Evolutionary conservation across 2,113 vertebrate genomes (phyloP).

Genomic region (Geothlypis trichas): DNA sequence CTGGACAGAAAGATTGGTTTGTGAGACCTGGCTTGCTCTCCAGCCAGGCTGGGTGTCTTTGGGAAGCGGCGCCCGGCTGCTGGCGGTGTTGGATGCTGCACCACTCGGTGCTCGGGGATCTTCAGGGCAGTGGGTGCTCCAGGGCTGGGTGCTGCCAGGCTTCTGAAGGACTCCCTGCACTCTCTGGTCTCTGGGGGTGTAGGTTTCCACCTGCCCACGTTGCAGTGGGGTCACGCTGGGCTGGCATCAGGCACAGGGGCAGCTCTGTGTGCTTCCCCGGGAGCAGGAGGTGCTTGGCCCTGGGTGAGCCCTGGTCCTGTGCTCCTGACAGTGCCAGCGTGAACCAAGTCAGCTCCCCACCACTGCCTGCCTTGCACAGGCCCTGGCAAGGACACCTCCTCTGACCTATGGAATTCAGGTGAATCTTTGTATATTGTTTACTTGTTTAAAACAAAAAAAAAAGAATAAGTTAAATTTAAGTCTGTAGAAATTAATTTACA

Average conservation of each 20-base stretch:
- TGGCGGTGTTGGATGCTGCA: accelerated
- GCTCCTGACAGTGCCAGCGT: neutral
- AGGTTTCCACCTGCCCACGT: accelerated
- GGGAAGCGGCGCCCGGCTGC: accelerated
- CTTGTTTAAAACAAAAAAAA: slow-evolving; percentile 12
- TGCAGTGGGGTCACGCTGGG: neutral
- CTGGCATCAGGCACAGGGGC: neutral
- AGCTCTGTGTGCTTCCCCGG: neutral
- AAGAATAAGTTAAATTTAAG: slow-evolving; percentile 65
- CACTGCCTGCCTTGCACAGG: slow-evolving; percentile 44
- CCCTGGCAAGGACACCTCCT: slow-evolving; percentile 23
- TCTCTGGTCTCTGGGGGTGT: neutral
- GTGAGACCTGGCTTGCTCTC: neutral
- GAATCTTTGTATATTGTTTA: slow-evolving; percentile 71
- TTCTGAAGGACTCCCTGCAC: accelerated
- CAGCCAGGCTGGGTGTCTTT: neutral
- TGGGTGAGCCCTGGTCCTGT: neutral
- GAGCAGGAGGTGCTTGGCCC: neutral
- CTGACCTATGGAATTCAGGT: slow-evolving; percentile 55
- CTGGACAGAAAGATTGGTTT: neutral
- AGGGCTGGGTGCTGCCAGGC: neutral
- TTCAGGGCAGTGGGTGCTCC: neutral
- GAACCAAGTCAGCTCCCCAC: neutral
- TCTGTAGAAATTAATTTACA: slow-evolving; percentile 69
- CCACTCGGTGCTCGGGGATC: neutral